Percentiles rank a stretch among this genome's conserved stretches.
phyloP scores from a whole-genome alignment of 2,797 vertebrate species.

The Hypotaenidia okinawae region DNA sequence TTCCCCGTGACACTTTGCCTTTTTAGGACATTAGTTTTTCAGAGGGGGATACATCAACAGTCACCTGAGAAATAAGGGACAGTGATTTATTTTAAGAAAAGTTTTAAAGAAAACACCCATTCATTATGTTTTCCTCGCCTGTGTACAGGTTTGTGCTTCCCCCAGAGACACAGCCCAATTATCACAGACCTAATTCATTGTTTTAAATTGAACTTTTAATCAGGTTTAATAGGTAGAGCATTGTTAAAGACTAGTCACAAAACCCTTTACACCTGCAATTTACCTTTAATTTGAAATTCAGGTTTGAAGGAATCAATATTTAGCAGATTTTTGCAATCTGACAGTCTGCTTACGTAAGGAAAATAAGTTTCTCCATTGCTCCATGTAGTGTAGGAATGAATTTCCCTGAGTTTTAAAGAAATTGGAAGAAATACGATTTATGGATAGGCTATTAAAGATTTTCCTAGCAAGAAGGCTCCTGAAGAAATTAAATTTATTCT shows the following conservation, averaged over 20 bases:
- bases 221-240: neutral
- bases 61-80: neutral
- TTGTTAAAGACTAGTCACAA: neutral
- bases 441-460: neutral
- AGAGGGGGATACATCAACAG: neutral
- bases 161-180: neutral
- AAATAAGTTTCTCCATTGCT: neutral
- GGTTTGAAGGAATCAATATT: neutral
- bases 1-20: neutral
- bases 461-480: neutral
- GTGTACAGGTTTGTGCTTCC: neutral
- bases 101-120: neutral
- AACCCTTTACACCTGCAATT: neutral
- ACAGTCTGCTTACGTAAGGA: neutral
- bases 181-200: neutral
- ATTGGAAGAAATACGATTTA: neutral
- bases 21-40: neutral
- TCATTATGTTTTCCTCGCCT: neutral
- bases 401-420: neutral
- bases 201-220: neutral
- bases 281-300: conserved; percentile 11
- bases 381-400: neutral
- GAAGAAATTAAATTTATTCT: neutral
- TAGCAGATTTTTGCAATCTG: neutral
- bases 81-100: neutral